Percentiles rank a stretch among this genome's conserved stretches.
phyloP scores from a whole-genome alignment of 1,140 invertebrate genomes.

The Panulirus ornatus region DNA sequence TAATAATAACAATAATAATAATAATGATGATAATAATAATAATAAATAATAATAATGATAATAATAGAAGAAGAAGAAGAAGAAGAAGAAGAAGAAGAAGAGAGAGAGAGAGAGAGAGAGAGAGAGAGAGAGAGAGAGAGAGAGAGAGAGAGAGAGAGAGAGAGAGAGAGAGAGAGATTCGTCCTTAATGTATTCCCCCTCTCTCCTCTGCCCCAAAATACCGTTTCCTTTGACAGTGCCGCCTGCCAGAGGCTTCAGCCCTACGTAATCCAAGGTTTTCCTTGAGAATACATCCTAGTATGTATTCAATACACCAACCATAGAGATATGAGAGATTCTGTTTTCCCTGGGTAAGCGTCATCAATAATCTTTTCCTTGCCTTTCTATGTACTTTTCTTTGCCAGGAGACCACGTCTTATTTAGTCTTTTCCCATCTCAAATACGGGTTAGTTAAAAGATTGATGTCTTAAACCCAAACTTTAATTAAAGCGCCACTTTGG shows the following conservation, averaged over 20 bases:
- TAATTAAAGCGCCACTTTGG: conserved; percentile 36
- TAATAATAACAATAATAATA: too few relatives aligned
- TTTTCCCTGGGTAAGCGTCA: neutral
- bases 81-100: neutral
- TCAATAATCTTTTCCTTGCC: neutral
- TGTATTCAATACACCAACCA: too few relatives aligned
- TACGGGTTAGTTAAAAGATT: neutral
- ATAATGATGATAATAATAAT: too few relatives aligned
- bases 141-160: neutral
- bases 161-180: neutral
- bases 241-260: too few relatives aligned
- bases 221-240: neutral
- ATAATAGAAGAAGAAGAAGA: neutral
- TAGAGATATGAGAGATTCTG: too few relatives aligned
- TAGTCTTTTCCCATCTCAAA: neutral
- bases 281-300: too few relatives aligned
- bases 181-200: neutral
- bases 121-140: neutral
- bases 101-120: conserved; percentile 7
- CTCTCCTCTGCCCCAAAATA: too few relatives aligned
- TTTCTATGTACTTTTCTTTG: neutral
- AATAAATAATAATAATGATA: too few relatives aligned
- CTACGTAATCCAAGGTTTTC: neutral
- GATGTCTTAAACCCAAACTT: conserved; percentile 40
- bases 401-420: too few relatives aligned